A percentile compares a stretch with the other conserved stretches of the same genome.
Evolutionary conservation across 2,113 vertebrate genomes (phyloP).

Genomic region (Zeus faber): DNA sequence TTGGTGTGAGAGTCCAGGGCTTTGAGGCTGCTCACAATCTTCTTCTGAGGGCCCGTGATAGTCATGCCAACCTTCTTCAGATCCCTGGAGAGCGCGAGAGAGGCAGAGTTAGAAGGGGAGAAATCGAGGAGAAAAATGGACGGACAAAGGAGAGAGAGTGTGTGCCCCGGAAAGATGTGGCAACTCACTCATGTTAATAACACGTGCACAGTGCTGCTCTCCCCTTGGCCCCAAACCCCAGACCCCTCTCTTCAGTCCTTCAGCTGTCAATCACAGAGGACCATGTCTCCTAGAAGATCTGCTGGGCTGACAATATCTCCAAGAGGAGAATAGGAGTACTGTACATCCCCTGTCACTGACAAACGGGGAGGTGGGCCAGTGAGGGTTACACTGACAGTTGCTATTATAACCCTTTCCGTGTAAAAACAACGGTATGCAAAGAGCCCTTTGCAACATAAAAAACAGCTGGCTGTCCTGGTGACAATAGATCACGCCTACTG

Average conservation of each 20-base stretch:
- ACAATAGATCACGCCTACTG: conserved; percentile 6
- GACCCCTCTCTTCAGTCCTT: conserved; percentile 17
- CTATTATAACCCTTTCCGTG: conserved; percentile 55
- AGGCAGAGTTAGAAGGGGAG: not conserved
- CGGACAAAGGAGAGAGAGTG: conserved; percentile 12
- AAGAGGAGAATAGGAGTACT: not conserved
- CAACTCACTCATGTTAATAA: conserved; percentile 42
- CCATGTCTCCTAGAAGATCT: conserved; percentile 57
- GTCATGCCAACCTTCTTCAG: conserved; percentile 93
- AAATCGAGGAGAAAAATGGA: conserved; percentile 12
- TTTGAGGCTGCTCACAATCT: conserved; percentile 95
- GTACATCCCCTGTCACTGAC: conserved; percentile 29
- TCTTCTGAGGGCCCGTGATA: conserved; percentile 92
- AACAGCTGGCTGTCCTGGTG: conserved; percentile 12
- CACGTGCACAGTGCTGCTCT: conserved; percentile 44
- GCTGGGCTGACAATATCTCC: conserved; percentile 16
- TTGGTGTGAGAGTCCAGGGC: conserved; percentile 92
- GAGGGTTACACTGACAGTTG: conserved; percentile 50
- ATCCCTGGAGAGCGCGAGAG: conserved; percentile 67
- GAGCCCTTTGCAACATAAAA: conserved; percentile 13
- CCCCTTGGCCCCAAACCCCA: conserved; percentile 15
- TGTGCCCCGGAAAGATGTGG: conserved; percentile 25
- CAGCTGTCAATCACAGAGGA: conserved; percentile 51
- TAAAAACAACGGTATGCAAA: conserved; percentile 33
- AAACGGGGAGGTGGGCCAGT: conserved; percentile 18